Evolutionary conservation across 2,113 vertebrate genomes (phyloP), one percentile per base, ranked within the genome.

Genomic region (Chloebia gouldiae): DNA sequence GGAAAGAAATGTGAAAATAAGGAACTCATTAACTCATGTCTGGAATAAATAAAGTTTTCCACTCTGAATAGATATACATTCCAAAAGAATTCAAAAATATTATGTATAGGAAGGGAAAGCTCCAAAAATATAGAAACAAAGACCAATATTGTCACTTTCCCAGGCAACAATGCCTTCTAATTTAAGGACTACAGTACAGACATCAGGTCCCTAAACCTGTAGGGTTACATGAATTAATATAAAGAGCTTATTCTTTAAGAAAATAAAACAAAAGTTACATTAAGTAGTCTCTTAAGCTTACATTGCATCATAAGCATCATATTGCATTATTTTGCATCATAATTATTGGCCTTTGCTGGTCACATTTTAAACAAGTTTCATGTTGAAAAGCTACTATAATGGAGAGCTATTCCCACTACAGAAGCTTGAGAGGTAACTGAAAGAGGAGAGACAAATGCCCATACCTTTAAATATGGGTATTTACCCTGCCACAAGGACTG

Each of bases 1-100:
- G 39, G 37, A 89, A 93, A 89, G 18, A 93, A 73, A 86, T 66
- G 28, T 7, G 18, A 83, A 92, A 92, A 76, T 72, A 93, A 81
- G 86, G 73, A 95, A 93, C 23, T 89, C 59, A 76, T 84, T 91
- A 91, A 71, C 27, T 79, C n/a, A 31, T 11, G 42, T 73, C 81
- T 96, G 86, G 84, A 93, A 85, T 78, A 95, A 81, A 90, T 69
- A 65, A 61, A 30, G 2, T 25, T 88, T 75, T 86, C 84, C 69
- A 86, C 45, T 78, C 64, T 56, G 25, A 86, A 84, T 53, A 75
- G 37, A 86, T 44, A 86, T 17, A 88, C 3, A 53, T 61, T 84
- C 47, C 50, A 69, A 61, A 93, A 91, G 65, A 93, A 92, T 92
- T 84, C 20, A 49, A 93, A 81, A 95, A 89, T 78, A 84, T 77